Conservation (phyloP, 1,140 invertebrate species). For the Bombus breviceps region DNA sequence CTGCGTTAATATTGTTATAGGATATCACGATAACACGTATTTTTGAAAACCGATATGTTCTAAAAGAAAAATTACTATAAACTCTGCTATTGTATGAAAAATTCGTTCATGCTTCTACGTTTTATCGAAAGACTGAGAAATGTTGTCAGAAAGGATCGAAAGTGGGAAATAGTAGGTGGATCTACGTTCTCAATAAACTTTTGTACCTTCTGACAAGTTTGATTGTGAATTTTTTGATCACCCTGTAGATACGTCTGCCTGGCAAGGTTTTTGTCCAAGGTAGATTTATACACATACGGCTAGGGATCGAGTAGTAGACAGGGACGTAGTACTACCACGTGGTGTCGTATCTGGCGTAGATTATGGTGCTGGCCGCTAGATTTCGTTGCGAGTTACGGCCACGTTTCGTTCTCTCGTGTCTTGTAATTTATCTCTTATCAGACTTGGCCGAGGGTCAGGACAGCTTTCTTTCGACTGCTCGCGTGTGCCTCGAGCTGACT, state of each 20-base stretch:
- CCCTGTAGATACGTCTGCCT: background rate
- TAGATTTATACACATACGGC: slow-evolving; percentile 29
- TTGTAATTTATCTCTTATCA: slow-evolving; percentile 29
- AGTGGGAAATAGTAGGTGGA: too few species aligned
- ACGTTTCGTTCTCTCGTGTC: background rate
- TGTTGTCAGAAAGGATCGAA: too few species aligned
- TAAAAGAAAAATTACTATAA: too few species aligned
- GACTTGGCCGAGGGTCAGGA: background rate
- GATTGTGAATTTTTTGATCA: too few species aligned
- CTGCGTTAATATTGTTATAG: too few species aligned
- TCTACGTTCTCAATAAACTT: too few species aligned
- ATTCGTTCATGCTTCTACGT: too few species aligned
- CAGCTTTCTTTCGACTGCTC: background rate
- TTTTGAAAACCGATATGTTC: too few species aligned
- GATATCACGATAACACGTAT: too few species aligned
- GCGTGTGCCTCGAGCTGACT: background rate
- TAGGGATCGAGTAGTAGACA: background rate
- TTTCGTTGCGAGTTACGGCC: slow-evolving; percentile 13
- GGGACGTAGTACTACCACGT: background rate
- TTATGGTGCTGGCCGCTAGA: slow-evolving; percentile 13
- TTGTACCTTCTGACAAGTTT: too few species aligned
- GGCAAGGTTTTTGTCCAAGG: slow-evolving; percentile 9
- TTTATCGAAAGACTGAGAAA: too few species aligned
- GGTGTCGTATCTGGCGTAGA: slow-evolving; percentile 7
- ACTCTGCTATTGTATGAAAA: too few species aligned